Conservation (phyloP, 2,888 invertebrate species). For the Dynastes tityus region DNA sequence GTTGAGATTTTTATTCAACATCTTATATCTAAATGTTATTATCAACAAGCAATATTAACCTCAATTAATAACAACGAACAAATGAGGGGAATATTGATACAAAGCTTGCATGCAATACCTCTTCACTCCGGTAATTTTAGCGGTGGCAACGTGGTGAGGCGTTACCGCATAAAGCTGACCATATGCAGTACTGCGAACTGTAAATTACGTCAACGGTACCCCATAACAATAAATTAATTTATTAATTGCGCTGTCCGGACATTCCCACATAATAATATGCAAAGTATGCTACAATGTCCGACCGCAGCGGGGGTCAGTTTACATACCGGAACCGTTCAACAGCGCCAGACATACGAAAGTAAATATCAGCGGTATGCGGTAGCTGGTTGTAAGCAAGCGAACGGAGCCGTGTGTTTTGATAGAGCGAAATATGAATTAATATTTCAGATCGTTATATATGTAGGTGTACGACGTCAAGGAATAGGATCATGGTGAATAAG, state of each 20-base stretch:
- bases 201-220: slow-evolving; percentile 53
- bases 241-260: slow-evolving; percentile 58
- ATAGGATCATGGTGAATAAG: slow-evolving; percentile 14
- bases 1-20: too few relatives aligned
- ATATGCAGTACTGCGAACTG: slow-evolving; percentile 15
- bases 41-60: too few relatives aligned
- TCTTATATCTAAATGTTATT: too few relatives aligned
- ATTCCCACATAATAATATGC: slow-evolving; percentile 59
- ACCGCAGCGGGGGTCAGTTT: slow-evolving; percentile 43
- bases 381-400: not conserved
- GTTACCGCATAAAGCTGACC: slow-evolving; percentile 34
- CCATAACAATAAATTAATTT: slow-evolving; percentile 58
- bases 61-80: not conserved
- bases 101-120: not conserved
- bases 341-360: slow-evolving; percentile 18
- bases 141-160: not conserved
- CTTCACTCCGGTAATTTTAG: not conserved
- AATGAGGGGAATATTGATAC: slow-evolving; percentile 21
- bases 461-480: not conserved
- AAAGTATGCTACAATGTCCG: slow-evolving; percentile 56
- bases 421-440: slow-evolving; percentile 27
- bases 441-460: slow-evolving; percentile 23
- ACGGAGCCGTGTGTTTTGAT: not conserved
- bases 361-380: slow-evolving; percentile 14
- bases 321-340: slow-evolving; percentile 40